A percentile compares a stretch with the other conserved stretches of the same genome.
These are phyloP conservation scores for Aptenodytes patagonicus DNA, from an alignment of 2,113 vertebrate genomes.

Conservation along the genomic window DNA sequence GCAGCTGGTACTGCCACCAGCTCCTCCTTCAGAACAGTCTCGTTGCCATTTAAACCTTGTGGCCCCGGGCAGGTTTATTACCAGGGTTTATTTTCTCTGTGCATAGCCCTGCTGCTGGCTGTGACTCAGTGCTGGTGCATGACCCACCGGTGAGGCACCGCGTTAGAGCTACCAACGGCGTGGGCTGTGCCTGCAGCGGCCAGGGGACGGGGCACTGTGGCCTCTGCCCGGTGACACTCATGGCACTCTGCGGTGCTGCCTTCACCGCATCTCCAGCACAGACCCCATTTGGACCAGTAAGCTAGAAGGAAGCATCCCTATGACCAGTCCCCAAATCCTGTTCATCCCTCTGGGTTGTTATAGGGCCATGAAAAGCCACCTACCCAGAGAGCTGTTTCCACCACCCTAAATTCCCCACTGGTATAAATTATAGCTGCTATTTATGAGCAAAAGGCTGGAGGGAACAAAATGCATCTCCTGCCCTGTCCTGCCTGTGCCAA, in stretches of 20 bases:
- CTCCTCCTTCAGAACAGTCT: no score
- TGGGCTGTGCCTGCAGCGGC: not conserved
- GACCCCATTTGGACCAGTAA: not conserved
- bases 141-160: not conserved
- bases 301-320: not conserved
- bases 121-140: not conserved
- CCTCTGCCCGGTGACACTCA: not conserved
- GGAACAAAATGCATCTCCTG: not conserved
- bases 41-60: no score
- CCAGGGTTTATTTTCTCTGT: no score
- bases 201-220: rapidly evolving
- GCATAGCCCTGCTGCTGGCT: no score
- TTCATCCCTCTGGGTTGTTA: not conserved
- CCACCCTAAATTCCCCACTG: not conserved
- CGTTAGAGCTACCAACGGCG: not conserved
- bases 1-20: not conserved
- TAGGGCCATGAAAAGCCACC: not conserved
- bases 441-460: not conserved
- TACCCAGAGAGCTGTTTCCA: not conserved
- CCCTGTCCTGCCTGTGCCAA: not conserved
- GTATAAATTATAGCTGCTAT: not conserved
- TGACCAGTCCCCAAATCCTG: not conserved
- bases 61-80: not conserved
- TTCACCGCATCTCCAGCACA: rapidly evolving
- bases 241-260: not conserved